Percentiles rank a stretch among this genome's conserved stretches.
Conservation (phyloP, 1,140 invertebrate genomes). For the Glossosoma conforme region DNA sequence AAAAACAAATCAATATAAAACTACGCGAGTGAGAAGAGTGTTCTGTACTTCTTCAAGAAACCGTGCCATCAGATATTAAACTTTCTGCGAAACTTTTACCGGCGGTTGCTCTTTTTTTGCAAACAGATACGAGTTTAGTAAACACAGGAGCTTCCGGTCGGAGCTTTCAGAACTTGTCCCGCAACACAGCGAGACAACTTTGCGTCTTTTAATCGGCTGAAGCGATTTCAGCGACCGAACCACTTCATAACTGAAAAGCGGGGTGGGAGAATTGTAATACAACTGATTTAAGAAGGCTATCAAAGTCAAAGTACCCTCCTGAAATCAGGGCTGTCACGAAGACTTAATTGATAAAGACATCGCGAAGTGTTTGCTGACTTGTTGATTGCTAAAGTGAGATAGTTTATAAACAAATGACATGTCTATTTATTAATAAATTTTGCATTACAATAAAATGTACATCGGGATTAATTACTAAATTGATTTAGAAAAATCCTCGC, state of each 20-base stretch:
- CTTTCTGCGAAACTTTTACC: constrained; percentile 10
- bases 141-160: constrained; percentile 1
- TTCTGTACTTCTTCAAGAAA: constrained; percentile 2
- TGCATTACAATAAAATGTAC: no score
- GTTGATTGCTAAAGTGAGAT: no score
- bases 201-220: constrained; percentile 6
- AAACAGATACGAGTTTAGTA: constrained; percentile 1
- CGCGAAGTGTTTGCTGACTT: no score
- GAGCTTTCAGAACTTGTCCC: background rate
- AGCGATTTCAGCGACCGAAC: background rate
- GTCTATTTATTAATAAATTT: no score
- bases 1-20: constrained; percentile 26
- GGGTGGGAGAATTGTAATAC: background rate
- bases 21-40: constrained; percentile 7
- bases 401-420: no score
- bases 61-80: constrained; percentile 24
- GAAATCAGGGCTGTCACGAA: no score
- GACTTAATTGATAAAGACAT: no score
- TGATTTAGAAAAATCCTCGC: no score
- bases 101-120: constrained; percentile 11
- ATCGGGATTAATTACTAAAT: no score
- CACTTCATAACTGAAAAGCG: constrained; percentile 5
- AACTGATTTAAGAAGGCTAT: constrained; percentile 5
- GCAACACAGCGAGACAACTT: constrained; percentile 1
- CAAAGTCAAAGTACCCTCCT: no score